Percentiles rank a stretch among this genome's conserved stretches.
Conservation (phyloP, 1,140 invertebrate species). For the Eupeodes corollae region DNA sequence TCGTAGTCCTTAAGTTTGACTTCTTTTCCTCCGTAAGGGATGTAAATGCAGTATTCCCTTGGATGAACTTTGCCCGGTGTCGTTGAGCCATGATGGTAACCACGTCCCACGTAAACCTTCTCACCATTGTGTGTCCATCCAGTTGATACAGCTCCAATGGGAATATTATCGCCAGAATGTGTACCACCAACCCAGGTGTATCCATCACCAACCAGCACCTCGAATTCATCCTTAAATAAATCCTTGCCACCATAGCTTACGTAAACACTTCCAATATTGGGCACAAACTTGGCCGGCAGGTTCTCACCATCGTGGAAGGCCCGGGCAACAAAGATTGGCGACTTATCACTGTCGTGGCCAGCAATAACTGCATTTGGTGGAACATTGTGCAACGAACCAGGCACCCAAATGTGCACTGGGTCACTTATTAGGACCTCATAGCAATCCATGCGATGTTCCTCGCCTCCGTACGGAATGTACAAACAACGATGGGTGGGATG, state of each 20-base stretch:
- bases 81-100: constrained; percentile 44
- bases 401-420: background rate
- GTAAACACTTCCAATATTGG: constrained; percentile 36
- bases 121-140: constrained; percentile 50
- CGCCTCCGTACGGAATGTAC: constrained; percentile 47
- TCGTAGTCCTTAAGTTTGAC: constrained; percentile 48
- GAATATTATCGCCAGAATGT: constrained; percentile 40
- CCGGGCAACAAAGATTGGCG: constrained; percentile 51
- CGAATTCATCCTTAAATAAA: constrained; percentile 36
- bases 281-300: constrained; percentile 34
- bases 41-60: constrained; percentile 48
- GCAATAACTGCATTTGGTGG: constrained; percentile 36
- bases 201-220: constrained; percentile 37
- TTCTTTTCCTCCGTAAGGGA: constrained; percentile 51
- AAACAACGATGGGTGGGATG: constrained; percentile 45
- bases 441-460: constrained; percentile 41
- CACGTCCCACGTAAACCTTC: constrained; percentile 51
- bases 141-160: constrained; percentile 45
- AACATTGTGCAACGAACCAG: background rate
- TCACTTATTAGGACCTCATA: constrained; percentile 4
- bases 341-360: constrained; percentile 44
- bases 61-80: constrained; percentile 46
- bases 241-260: constrained; percentile 40
- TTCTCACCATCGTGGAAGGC: constrained; percentile 47
- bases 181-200: constrained; percentile 42